Evolutionary conservation across 2,888 invertebrate genomes (phyloP).

Genomic region (Dynastes maya): DNA sequence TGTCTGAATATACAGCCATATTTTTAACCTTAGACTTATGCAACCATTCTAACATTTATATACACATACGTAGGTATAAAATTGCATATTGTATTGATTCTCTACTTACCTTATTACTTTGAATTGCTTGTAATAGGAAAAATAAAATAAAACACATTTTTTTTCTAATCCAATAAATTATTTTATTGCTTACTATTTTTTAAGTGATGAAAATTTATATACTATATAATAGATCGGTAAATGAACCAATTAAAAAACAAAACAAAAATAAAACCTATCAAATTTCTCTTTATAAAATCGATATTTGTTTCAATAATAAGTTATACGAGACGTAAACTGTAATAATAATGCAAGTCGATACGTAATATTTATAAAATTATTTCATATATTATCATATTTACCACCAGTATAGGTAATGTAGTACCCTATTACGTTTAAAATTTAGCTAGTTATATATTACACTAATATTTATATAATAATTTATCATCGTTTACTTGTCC

Average conservation of each 20-base stretch:
- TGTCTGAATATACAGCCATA: too few species aligned
- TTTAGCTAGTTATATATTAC: conserved; percentile 16
- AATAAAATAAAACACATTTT: conserved; percentile 1
- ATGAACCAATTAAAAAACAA: not conserved
- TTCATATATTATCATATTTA: conserved; percentile 4
- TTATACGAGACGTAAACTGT: not conserved
- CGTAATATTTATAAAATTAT: conserved; percentile 25
- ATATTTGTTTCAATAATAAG: not conserved
- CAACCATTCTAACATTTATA: too few species aligned
- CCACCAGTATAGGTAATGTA: conserved; percentile 3
- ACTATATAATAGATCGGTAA: not conserved
- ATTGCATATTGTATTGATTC: too few species aligned
- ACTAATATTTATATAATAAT: conserved; percentile 14
- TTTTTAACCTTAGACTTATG: too few species aligned
- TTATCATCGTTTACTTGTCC: not conserved
- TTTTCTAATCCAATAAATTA: conserved; percentile 36
- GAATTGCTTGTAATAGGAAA: too few species aligned
- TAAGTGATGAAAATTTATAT: conserved; percentile 43
- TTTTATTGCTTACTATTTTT: conserved; percentile 45
- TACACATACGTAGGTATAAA: too few species aligned
- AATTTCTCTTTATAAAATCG: not conserved
- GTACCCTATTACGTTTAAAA: not conserved
- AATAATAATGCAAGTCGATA: conserved; percentile 16
- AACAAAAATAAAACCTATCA: not conserved
- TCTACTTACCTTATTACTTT: too few species aligned